Base-by-base conservation (phyloP, 2,888 invertebrate genomes). In the Pandemis heparana region DNA sequence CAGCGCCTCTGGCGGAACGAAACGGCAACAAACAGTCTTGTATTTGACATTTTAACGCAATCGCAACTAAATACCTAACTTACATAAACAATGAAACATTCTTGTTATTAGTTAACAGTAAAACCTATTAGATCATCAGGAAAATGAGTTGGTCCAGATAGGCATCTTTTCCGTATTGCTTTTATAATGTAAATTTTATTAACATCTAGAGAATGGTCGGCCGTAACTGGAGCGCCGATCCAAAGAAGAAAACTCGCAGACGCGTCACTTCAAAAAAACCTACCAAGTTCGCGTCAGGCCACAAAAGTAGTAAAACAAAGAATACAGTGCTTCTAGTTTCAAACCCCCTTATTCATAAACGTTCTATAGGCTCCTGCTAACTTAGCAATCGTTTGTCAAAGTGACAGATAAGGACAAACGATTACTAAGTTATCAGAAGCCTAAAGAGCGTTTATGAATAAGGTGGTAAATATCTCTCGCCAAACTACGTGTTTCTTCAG, bases 151-250 rank as follows among this genome's bases (percentile, higher is more conserved):
- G 16, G 51, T 8, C 65, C 16, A 16, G 65, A 65, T 65, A 65
- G 48, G n/a, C 8, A 65, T 59, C 56, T 59, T n/a, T 56, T 41
- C 56, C 67, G 43, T 56, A 59, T 56, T 18, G 67, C 67, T 59
- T 56, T 67, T 67, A 56, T 56, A 67, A 67, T 67, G 56, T 67
- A 67, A 67, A 56, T 67, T 67, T 65, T 65, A 65, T 65, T 63
- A 65, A 51, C 65, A 16, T 65, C 65, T 51, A 53, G 65, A 65
- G 65, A 51, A 67, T 67, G 43, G 67, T 23, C 43, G 67, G 43
- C 41, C 41, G 41, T 59, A 66, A 53, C 67, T 67, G 56, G 67
- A 56, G 67, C 56, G 16, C 18, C 18, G 14, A 5, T n/a, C 14
- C 67, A 56, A 43, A 67, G 67, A 67, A 18, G 16, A 51, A 53